Evolutionary conservation across 23 tunicate genomes (phyloP), one percentile per base, ranked within the genome.

Genomic region (Ciona savignyi): DNA sequence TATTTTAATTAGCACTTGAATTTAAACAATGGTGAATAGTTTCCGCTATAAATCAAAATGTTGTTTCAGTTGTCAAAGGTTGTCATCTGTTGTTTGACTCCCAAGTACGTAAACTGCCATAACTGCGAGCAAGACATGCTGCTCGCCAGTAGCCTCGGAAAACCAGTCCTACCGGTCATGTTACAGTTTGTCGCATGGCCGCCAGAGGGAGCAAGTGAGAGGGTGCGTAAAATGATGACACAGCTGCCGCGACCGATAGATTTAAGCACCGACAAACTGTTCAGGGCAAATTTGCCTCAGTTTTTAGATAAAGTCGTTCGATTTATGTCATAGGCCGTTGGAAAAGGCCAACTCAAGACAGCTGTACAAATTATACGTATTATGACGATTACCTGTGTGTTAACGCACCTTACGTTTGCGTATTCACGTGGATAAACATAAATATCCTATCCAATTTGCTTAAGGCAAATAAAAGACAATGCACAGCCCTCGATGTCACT

Each of bases 261-360:
- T 74, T 62, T 85, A 63, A 85, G 90, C 83, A 85, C 62, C 42
- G 83, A 85, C 62, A 85, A 85, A 70, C 74, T 85, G n/a, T 85
- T 80, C 33, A 67, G 66, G n/a, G 76, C 83, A 1, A 85, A 85
- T 72, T 72, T 85, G 68, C 77, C 78, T 15, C 51, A 35, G 29
- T 60, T 85, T 20, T 70, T 82, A 60, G 78, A 85, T 19, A 78
- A 51, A 66, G 76, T 85, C 33, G 27, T n/a, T n/a, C 26, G 67
- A 9, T 63, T n/a, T 63, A 25, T 63, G 28, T 63, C 67, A 22
- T 63, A 22, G 15, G 56, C 56, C 11, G 9, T 42, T 42, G 11
- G 56, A 42, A 42, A 42, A 42, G 11, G 56, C 11, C 56, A 42
- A 42, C 9, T 15, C 11, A 15, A 6, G 9, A 6, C 56, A 42